Evolutionary conservation across 2,113 vertebrate genomes (phyloP).

Genomic region (Plectropomus leopardus): DNA sequence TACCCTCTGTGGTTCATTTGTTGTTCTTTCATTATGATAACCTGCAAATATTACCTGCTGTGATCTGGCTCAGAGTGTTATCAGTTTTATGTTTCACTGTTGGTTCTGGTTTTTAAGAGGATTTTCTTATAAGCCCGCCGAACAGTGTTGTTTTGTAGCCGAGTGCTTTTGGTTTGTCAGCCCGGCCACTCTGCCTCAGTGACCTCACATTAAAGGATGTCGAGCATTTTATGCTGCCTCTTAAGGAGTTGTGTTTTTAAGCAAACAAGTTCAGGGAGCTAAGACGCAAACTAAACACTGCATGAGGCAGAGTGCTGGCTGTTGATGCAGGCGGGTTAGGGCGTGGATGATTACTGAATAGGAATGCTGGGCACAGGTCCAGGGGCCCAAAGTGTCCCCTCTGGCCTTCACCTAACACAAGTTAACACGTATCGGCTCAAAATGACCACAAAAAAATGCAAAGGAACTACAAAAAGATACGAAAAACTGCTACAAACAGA

Average conservation of each 20-base stretch:
- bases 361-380: too few species aligned
- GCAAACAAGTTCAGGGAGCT: constrained; percentile 47
- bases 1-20: neutral
- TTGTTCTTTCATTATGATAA: constrained; percentile 7
- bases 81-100: constrained; percentile 20
- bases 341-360: too few species aligned
- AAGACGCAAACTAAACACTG: constrained; percentile 25
- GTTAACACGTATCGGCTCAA: too few species aligned
- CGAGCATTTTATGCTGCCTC: constrained; percentile 61
- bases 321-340: constrained; percentile 24
- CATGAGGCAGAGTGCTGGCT: neutral
- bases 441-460: too few species aligned
- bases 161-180: constrained; percentile 26
- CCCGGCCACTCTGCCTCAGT: constrained; percentile 32
- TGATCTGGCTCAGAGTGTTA: constrained; percentile 12
- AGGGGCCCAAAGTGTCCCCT: too few species aligned
- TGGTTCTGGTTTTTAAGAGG: constrained; percentile 21
- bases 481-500: too few species aligned
- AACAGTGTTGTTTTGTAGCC: neutral
- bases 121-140: neutral
- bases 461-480: too few species aligned
- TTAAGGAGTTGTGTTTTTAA: constrained; percentile 52
- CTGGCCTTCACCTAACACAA: too few species aligned
- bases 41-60: neutral
- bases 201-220: constrained; percentile 63